Percentiles rank a stretch among this genome's conserved stretches.
Evolutionary conservation across 2,888 invertebrate genomes (phyloP).

Genomic region (Dermolepida albohirtum): DNA sequence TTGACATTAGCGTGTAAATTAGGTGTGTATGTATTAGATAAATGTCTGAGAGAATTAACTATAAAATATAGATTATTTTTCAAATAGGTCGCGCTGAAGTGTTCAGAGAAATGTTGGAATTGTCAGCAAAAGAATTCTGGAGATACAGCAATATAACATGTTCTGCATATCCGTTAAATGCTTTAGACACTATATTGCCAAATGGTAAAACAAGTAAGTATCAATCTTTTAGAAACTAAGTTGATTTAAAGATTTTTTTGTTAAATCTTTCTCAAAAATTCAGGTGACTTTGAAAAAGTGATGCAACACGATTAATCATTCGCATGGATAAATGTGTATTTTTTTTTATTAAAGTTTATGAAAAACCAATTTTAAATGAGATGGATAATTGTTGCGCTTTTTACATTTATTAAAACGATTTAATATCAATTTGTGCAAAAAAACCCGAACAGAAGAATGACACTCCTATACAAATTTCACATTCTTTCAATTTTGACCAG

Average conservation of each 20-base stretch:
- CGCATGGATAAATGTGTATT: conserved; percentile 15
- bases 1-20: conserved; percentile 96
- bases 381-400: too few relatives aligned
- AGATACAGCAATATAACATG: conserved; percentile 98
- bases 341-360: neutral
- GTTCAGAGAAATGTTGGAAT: conserved; percentile 97
- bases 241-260: neutral
- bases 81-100: conserved; percentile 85
- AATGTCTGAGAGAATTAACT: conserved; percentile 16
- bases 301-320: neutral
- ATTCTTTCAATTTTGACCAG: too few relatives aligned
- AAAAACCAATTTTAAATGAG: too few relatives aligned
- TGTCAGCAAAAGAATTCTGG: conserved; percentile 97
- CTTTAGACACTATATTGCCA: conserved; percentile 93
- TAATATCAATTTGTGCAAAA: too few relatives aligned
- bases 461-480: too few relatives aligned
- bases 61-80: conserved; percentile 18
- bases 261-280: neutral
- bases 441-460: too few relatives aligned
- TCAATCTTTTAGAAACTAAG: neutral
- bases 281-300: conserved; percentile 10
- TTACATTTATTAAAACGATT: too few relatives aligned
- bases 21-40: conserved; percentile 61
- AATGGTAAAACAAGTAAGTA: conserved; percentile 93
- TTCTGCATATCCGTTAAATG: conserved; percentile 96